Percentiles rank a stretch among this genome's conserved stretches.
phyloP scores from a whole-genome alignment of 2,888 invertebrate genomes.

The Xylota segnis region DNA sequence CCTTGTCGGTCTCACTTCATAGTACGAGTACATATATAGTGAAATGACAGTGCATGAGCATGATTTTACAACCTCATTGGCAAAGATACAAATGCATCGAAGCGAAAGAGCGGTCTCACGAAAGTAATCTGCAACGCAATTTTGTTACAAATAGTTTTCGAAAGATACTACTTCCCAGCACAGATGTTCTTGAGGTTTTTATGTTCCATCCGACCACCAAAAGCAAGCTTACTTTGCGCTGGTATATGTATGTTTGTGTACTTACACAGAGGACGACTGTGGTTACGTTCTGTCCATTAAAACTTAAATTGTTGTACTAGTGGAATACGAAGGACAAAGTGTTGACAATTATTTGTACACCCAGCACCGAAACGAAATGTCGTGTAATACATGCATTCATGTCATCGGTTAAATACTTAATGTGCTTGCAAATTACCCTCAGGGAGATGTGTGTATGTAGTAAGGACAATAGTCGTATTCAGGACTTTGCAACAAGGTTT shows the following conservation, averaged over 20 bases:
- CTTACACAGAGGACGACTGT: constrained; percentile 42
- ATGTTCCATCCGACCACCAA: constrained; percentile 12
- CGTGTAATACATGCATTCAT: constrained; percentile 71
- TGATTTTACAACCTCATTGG: constrained; percentile 61
- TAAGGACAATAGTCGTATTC: background rate
- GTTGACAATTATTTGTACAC: constrained; percentile 69
- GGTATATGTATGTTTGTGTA: constrained; percentile 42
- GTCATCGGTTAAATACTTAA: constrained; percentile 75
- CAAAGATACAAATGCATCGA: constrained; percentile 60
- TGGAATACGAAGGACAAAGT: constrained; percentile 67
- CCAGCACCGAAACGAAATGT: constrained; percentile 66
- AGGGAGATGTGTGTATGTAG: background rate
- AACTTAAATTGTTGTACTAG: constrained; percentile 65
- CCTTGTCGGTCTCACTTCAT: background rate
- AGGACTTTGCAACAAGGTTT: constrained; percentile 46
- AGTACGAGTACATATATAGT: too few species aligned
- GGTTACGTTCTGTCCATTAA: constrained; percentile 71
- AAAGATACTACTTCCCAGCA: constrained; percentile 34
- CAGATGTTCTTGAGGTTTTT: constrained; percentile 62
- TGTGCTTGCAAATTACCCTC: constrained; percentile 68
- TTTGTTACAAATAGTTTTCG: constrained; percentile 69
- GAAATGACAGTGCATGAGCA: constrained; percentile 59
- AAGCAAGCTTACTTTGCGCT: background rate
- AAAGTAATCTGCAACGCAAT: constrained; percentile 68
- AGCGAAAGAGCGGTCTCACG: constrained; percentile 62